Evolutionary conservation across 2,888 invertebrate genomes (phyloP), one percentile per base, ranked within the genome.

Genomic region (Acrocyrtus sp.): DNA sequence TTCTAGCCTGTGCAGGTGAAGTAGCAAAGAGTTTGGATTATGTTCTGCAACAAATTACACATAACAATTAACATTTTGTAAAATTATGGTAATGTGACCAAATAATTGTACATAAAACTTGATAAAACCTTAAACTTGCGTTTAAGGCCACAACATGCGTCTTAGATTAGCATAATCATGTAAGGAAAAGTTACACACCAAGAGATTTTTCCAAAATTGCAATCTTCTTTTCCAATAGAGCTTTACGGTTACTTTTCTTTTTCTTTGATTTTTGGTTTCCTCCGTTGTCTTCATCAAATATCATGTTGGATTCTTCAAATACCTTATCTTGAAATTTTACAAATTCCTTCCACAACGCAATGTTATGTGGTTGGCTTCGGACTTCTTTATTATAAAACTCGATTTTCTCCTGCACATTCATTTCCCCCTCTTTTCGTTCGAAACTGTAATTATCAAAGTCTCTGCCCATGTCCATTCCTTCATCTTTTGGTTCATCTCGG

Each of bases 271-370:
- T 21, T 43, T 6, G 19, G 39, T 10, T n/a, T 4, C 21, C 10
- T 26, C 29, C 41, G 4, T 45, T 53, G 0, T 65, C 50, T 45
- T 74, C 43, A 2, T 63, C 66, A 61, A 68, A 77, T 15, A 69
- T 50, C 57, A 66, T 45, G n/a, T 67, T 56, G 12, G 50, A 56
- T 26, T 78, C 75, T 60, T 75, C 73, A 67, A 72, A 74, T 39
- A 77, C 75, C 61, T 77, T 62, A 41, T 80, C 80, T 73, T 80
- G 80, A 62, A 80, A 80, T 39, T 68, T 58, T n/a, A 79, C 76
- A 75, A 79, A 80, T 45, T 79, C 77, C 45, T 72, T 76, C 80
- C 80, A 80, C 12, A 80, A 24, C 1, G 53, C 10, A 58, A 79
- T 57, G 57, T 80, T 76, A 29, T 74, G 70, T n/a, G 80, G 76